Conservation (phyloP, 2,113 vertebrate species). For the Myodes glareolus region DNA sequence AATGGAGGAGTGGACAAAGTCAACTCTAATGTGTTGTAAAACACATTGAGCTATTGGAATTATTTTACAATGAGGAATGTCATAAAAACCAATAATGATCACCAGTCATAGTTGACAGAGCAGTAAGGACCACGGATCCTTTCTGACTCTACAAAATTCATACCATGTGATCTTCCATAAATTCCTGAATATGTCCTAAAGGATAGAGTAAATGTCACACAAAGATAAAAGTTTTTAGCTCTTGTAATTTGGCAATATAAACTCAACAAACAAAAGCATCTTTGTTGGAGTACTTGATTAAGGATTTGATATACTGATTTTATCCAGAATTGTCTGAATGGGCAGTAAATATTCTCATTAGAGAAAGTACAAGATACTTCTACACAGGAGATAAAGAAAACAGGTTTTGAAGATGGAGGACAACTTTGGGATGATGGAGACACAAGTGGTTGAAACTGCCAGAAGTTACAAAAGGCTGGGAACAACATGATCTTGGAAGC, state of each 20-base stretch:
- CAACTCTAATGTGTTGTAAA: neutral
- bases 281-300: neutral
- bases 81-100: neutral
- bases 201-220: neutral
- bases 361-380: neutral
- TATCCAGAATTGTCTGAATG: neutral
- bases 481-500: fast-evolving
- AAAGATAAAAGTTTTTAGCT: neutral
- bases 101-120: neutral
- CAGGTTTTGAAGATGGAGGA: fast-evolving
- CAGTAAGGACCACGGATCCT: neutral
- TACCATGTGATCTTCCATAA: neutral
- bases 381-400: neutral
- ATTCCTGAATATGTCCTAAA: neutral
- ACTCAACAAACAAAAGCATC: neutral
- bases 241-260: neutral
- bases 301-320: neutral
- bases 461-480: neutral
- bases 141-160: neutral
- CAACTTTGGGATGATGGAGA: too few species aligned
- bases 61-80: neutral
- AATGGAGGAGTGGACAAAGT: neutral
- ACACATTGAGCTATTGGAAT: neutral
- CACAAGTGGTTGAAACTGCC: neutral
- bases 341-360: neutral